Base-by-base conservation (phyloP, 2,888 invertebrate genomes). In the Drosophila mimetica region DNA sequence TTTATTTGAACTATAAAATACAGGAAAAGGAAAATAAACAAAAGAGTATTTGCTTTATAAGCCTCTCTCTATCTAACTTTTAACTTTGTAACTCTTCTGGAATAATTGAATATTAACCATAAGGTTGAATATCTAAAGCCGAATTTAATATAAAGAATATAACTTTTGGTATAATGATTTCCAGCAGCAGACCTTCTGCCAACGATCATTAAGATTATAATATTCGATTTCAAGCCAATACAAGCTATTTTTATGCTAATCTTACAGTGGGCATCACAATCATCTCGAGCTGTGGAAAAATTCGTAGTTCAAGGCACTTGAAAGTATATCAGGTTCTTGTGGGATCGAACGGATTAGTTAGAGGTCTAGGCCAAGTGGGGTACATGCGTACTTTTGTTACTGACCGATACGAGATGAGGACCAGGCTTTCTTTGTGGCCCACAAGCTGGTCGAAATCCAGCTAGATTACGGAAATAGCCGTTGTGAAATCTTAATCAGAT, bases 401-500 rank as follows among this genome's bases (percentile, higher is more conserved):
- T 28, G 37, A 48, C 18, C 25, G 25, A 47, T 61, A 60, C 58
- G 63, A 59, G 42, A 32, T 39, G 25, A 36, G 20, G 34, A 18
- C 6, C 42, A 44, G 11, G 59, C 71, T 50, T 67, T 72, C 66
- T 67, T 70, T 60, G 51, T 47, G 32, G 52, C 41, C 30, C 28
- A 47, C 34, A 28, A 57, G 36, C 25, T 54, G 55, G 25, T 57
- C 55, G 36, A 37, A 65, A 63, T 61, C 54, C 39, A 53, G 25
- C 44, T 41, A 55, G 51, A 79, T 88, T 74, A 69, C 46, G 48
- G 8, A 51, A 59, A 60, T 47, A 67, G 44, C 48, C 37, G 55
- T 36, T 69, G 30, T 41, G 52, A 47, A 37, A 51, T 42, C 57
- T 44, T 67, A 75, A 74, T 83, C 76, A 66, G 70, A 58, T 86